A percentile compares a stretch with the other conserved stretches of the same genome.
These are phyloP conservation scores for Pseudochaenichthys georgianus DNA, from an alignment of 2,797 vertebrate species.

Conservation along the genomic window DNA sequence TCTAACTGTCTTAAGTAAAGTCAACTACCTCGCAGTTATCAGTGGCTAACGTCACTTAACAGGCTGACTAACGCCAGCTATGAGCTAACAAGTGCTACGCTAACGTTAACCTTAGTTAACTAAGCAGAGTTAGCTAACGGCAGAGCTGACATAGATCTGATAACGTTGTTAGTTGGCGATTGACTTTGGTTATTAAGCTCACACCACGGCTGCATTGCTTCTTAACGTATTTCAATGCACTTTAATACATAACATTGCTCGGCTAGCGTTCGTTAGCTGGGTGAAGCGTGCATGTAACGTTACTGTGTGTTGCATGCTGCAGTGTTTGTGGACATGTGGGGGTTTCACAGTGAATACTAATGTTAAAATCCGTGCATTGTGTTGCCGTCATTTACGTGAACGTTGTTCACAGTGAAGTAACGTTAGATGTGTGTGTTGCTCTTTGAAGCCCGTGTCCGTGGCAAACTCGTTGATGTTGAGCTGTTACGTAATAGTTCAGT, in stretches of 20 bases:
- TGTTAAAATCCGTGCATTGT: neutral
- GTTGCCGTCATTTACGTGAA: neutral
- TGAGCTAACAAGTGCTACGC: conserved; percentile 73
- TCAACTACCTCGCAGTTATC: conserved; percentile 19
- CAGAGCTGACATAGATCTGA: conserved; percentile 18
- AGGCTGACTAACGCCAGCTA: conserved; percentile 64
- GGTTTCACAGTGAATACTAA: neutral
- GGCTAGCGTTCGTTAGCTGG: conserved; percentile 40
- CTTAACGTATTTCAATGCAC: neutral
- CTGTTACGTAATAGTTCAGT: conserved; percentile 73
- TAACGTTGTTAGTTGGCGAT: neutral
- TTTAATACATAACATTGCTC: neutral
- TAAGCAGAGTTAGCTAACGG: conserved; percentile 49
- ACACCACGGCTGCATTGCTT: neutral
- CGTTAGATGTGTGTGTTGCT: conserved; percentile 6
- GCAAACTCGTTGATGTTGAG: conserved; percentile 67
- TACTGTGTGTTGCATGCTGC: conserved; percentile 35
- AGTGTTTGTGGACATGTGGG: conserved; percentile 37
- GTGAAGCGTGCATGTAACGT: conserved; percentile 53
- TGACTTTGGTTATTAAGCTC: too few species aligned
- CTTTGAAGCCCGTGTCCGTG: conserved; percentile 34
- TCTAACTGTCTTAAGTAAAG: neutral
- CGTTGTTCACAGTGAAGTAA: neutral
- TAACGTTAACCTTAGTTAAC: conserved; percentile 59
- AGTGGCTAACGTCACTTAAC: conserved; percentile 38